A percentile compares a stretch with the other conserved stretches of the same genome.
Conservation (phyloP, 2,113 vertebrate species). For the Centropristis striata region DNA sequence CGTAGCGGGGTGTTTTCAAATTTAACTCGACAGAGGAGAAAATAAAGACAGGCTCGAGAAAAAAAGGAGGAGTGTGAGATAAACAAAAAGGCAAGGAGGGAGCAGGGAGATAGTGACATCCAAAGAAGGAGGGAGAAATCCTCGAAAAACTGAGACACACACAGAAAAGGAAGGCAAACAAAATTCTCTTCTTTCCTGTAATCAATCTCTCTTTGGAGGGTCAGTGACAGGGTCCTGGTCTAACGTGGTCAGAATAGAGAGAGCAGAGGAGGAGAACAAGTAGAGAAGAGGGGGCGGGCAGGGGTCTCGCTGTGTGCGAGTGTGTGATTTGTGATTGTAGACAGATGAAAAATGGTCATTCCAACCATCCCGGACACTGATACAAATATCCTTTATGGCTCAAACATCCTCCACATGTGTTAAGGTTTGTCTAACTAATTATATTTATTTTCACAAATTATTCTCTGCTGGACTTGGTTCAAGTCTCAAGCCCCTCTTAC, state of each 20-base stretch:
- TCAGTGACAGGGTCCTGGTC: slow-evolving; percentile 73
- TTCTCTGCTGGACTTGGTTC: neutral
- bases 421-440: neutral
- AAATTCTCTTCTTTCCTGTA: slow-evolving; percentile 76
- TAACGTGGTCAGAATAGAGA: slow-evolving; percentile 75
- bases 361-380: slow-evolving; percentile 33
- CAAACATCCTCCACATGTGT: slow-evolving; percentile 21
- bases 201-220: slow-evolving; percentile 81
- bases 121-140: slow-evolving; percentile 13
- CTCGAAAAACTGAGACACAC: slow-evolving; percentile 28
- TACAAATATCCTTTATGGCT: slow-evolving; percentile 14
- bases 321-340: slow-evolving; percentile 16
- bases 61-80: slow-evolving; percentile 12
- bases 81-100: slow-evolving; percentile 34
- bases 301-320: slow-evolving; percentile 27
- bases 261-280: slow-evolving; percentile 41
- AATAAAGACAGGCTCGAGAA: slow-evolving; percentile 40
- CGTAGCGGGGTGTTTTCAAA: slow-evolving; percentile 34
- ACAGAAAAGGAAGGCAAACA: slow-evolving; percentile 60
- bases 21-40: slow-evolving; percentile 48
- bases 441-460: slow-evolving; percentile 3
- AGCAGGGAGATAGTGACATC: slow-evolving; percentile 32
- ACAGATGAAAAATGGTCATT: slow-evolving; percentile 54
- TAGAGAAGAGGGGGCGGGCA: slow-evolving; percentile 12
- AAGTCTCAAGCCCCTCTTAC: neutral